phyloP scores from a whole-genome alignment of 2,888 invertebrate genomes.

The Leucania comma region DNA sequence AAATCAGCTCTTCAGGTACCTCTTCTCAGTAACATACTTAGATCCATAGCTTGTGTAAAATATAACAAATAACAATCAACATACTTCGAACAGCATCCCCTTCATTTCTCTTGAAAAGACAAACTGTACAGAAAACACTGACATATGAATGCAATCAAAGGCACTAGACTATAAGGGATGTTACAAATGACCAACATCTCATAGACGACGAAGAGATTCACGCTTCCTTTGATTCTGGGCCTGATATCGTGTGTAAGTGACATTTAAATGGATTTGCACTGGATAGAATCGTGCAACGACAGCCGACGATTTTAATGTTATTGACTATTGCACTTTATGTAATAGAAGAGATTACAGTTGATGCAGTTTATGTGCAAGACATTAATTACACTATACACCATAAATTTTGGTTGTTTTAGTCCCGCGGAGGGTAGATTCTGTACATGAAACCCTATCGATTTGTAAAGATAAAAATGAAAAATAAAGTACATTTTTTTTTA shows the following conservation, averaged over 20 bases:
- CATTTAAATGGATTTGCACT: conserved; percentile 29
- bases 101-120: conserved; percentile 11
- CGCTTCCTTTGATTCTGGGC: conserved; percentile 26
- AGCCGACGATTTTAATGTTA: conserved; percentile 10
- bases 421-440: too few relatives aligned
- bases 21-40: too few relatives aligned
- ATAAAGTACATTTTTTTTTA: too few relatives aligned
- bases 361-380: background rate
- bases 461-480: too few relatives aligned
- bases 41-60: background rate
- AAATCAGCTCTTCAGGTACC: background rate
- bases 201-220: conserved; percentile 33
- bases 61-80: background rate
- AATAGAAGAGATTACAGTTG: background rate
- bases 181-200: conserved; percentile 31
- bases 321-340: background rate
- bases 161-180: conserved; percentile 16
- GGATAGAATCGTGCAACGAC: conserved; percentile 12
- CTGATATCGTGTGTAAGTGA: conserved; percentile 27
- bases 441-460: too few relatives aligned
- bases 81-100: background rate
- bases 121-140: conserved; percentile 32
- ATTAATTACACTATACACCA: background rate
- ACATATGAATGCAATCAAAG: conserved; percentile 30
- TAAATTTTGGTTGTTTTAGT: too few relatives aligned